Evolutionary conservation across 2,888 invertebrate species (phyloP).

Genomic region (Macrosoma leucophasiata): DNA sequence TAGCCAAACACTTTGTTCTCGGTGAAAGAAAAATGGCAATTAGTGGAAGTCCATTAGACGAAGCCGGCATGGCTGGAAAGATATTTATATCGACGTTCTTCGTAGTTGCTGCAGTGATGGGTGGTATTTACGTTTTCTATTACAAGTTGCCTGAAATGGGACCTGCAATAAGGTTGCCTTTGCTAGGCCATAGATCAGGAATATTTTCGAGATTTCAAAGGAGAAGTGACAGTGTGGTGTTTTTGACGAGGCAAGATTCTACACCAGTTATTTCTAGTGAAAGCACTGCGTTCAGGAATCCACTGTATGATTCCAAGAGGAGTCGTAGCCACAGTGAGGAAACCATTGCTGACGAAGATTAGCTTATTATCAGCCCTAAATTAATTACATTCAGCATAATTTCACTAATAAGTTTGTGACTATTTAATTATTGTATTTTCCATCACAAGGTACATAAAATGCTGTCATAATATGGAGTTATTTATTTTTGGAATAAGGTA

Average conservation of each 20-base stretch:
- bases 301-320: slow-evolving; percentile 58
- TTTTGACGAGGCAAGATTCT: slow-evolving; percentile 57
- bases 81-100: slow-evolving; percentile 55
- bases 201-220: slow-evolving; percentile 48
- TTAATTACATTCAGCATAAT: too few species aligned
- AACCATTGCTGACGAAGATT: slow-evolving; percentile 39
- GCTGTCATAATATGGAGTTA: too few species aligned
- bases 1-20: slow-evolving; percentile 39
- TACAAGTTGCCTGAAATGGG: slow-evolving; percentile 38
- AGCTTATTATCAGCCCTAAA: too few species aligned
- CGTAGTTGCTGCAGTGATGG: slow-evolving; percentile 40
- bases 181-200: slow-evolving; percentile 29
- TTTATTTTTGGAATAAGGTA: too few species aligned
- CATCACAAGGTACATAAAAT: too few species aligned
- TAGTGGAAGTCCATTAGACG: slow-evolving; percentile 50
- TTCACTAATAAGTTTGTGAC: too few species aligned
- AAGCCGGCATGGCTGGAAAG: slow-evolving; percentile 44
- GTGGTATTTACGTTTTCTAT: slow-evolving; percentile 49
- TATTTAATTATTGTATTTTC: too few species aligned
- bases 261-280: slow-evolving; percentile 31
- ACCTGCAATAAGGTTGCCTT: slow-evolving; percentile 32
- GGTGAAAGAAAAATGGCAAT: slow-evolving; percentile 35
- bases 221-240: slow-evolving; percentile 59
- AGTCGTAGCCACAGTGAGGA: slow-evolving; percentile 48
- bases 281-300: slow-evolving; percentile 57